These are phyloP conservation scores for Phengaris arion DNA, from an alignment of 2,888 invertebrate genomes.

Conservation along the genomic window DNA sequence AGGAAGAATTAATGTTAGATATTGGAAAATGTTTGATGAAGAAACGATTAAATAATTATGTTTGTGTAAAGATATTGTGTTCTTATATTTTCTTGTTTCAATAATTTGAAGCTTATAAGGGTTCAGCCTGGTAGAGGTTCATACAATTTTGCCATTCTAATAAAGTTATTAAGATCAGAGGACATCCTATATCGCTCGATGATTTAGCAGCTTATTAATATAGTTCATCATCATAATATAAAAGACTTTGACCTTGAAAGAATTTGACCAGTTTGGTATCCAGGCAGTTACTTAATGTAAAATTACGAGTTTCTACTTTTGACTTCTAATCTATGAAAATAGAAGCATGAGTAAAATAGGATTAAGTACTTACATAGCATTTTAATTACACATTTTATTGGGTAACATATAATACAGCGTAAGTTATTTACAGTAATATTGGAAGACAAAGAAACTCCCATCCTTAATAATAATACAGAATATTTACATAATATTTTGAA, in stretches of 20 bases:
- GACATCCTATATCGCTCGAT: not conserved
- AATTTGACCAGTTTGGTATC: too few relatives aligned
- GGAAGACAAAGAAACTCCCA: slow-evolving; percentile 24
- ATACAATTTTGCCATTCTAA: not conserved
- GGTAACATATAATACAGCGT: slow-evolving; percentile 4
- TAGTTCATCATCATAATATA: too few relatives aligned
- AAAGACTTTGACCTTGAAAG: too few relatives aligned
- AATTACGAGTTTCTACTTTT: not conserved
- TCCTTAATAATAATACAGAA: slow-evolving; percentile 15
- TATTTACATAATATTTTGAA: not conserved
- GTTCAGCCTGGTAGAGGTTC: not conserved
- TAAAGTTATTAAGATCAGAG: too few relatives aligned
- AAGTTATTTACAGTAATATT: slow-evolving; percentile 19
- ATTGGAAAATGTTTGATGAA: not conserved
- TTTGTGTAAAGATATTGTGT: not conserved
- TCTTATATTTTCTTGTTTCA: not conserved
- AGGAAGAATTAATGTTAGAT: slow-evolving; percentile 53
- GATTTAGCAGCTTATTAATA: not conserved
- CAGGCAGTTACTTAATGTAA: too few relatives aligned
- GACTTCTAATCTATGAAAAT: not conserved
- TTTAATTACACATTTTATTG: slow-evolving; percentile 30
- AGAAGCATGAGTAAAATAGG: not conserved
- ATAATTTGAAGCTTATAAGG: not conserved
- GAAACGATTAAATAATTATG: not conserved
- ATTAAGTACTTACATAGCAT: slow-evolving; percentile 40